Evolutionary conservation across 2,113 vertebrate genomes (phyloP), one percentile per base, ranked within the genome.

Genomic region (Irena cyanogastra): DNA sequence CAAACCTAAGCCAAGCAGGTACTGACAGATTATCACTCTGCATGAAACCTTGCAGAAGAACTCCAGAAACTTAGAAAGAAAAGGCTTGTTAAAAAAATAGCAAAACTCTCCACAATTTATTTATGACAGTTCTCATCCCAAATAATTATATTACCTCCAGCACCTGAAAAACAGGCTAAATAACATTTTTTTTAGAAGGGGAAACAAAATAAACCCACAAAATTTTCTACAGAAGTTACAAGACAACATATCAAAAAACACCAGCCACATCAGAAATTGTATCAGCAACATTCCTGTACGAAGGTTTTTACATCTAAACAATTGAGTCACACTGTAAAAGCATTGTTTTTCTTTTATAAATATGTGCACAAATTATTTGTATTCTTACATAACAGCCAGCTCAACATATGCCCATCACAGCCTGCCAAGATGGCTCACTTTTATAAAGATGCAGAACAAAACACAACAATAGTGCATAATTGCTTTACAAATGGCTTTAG

Each of bases 391-490:
- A 92, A 74, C 69, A 91, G 71, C 20, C 69, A 89, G 69, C 83
- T 87, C 74, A 63, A 66, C 22, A 35, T 56, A 52, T 63, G 86
- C 35, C 21, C 63, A 85, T 42, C 66, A 45, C 26, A 49, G 63
- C 44, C 83, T 87, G 94, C 89, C 90, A 94, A 75, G 74, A 87
- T 56, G 31, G 72, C 30, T 89, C 50, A 41, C 53, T 94, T 86
- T 47, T 68, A 81, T 14, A 87, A 83, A 95, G 83, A 90, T 20
- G 66, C 1, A 31, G 80, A 94, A 87, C 71, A 83, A 82, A 93
- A 75, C 65, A 83, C 83, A 91, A 96, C 95, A 97, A 92, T 53
- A 75, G 69, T 8, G 56, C n/a, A 17, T 89, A 94, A 96, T 64
- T 89, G 65, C 83, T 87, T 94, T 82, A 79, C 77, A 94, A 78